Conservation (phyloP, 1,140 invertebrate species). For the Conus ventricosus region DNA sequence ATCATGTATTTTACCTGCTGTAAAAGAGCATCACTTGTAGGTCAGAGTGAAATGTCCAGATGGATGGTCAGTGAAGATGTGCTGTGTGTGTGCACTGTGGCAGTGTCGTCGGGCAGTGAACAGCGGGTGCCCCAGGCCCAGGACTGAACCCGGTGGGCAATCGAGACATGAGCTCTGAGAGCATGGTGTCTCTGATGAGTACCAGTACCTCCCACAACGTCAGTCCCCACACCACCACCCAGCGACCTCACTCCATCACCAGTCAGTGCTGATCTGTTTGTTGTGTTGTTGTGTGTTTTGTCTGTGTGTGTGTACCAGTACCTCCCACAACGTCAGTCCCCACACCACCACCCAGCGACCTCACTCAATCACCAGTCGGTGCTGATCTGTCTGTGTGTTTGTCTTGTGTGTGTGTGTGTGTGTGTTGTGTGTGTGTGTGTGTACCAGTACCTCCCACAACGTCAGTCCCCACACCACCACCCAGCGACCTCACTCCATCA, state of each 20-base stretch:
- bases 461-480: conserved; percentile 81
- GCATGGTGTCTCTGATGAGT: conserved; percentile 85
- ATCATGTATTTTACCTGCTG: no score
- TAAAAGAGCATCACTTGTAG: no score
- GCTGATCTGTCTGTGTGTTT: background rate
- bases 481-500: conserved; percentile 85
- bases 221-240: conserved; percentile 80
- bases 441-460: conserved; percentile 75
- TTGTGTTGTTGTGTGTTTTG: no score
- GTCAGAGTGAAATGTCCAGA: no score
- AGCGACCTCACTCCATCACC: conserved; percentile 86
- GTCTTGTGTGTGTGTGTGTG: no score
- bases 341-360: conserved; percentile 80
- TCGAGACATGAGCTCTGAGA: conserved; percentile 79
- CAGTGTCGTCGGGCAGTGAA: conserved; percentile 78
- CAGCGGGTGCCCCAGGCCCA: conserved; percentile 50
- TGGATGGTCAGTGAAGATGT: no score
- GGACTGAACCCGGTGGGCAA: conserved; percentile 42
- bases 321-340: conserved; percentile 81
- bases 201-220: conserved; percentile 76
- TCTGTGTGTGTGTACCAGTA: conserved; percentile 72
- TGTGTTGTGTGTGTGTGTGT: no score
- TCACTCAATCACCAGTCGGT: conserved; percentile 87
- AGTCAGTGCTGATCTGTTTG: conserved; percentile 77
- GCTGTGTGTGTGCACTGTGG: no score